A percentile compares a stretch with the other conserved stretches of the same genome.
Conservation (phyloP, 2,888 invertebrate genomes). For the Drosophila mimica region DNA sequence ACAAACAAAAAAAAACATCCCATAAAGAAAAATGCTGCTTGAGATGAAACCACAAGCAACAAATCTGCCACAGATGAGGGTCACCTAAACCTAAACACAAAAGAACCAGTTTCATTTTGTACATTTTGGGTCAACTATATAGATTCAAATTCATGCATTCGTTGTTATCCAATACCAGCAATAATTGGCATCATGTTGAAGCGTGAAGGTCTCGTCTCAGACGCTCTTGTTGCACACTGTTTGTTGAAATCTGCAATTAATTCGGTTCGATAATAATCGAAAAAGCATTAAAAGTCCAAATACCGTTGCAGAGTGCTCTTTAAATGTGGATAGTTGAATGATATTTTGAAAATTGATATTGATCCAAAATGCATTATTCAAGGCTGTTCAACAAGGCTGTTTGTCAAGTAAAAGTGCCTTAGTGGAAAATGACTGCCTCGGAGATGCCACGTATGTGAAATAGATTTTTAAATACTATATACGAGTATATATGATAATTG, state of each 20-base stretch:
- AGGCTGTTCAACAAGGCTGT: background rate
- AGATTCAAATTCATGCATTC: background rate
- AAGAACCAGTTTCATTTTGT: constrained; percentile 39
- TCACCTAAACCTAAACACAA: constrained; percentile 35
- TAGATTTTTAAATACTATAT: background rate
- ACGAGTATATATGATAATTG: background rate
- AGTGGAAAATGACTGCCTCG: background rate
- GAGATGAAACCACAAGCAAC: constrained; percentile 42
- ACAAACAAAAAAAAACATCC: constrained; percentile 7
- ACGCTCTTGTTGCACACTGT: background rate
- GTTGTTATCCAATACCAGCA: constrained; percentile 4
- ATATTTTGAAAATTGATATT: background rate
- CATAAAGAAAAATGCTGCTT: constrained; percentile 39
- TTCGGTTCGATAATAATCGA: background rate
- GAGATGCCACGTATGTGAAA: background rate
- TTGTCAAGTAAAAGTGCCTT: background rate
- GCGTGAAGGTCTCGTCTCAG: background rate
- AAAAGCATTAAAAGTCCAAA: background rate
- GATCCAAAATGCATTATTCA: background rate
- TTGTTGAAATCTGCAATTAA: background rate
- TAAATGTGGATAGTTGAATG: background rate
- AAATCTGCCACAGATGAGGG: constrained; percentile 50
- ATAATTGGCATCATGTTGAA: background rate
- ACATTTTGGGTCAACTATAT: constrained; percentile 8
- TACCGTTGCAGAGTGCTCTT: background rate